A percentile compares a stretch with the other conserved stretches of the same genome.
phyloP scores from a whole-genome alignment of 2,888 invertebrate genomes.

The Plemyria rubiginata region DNA sequence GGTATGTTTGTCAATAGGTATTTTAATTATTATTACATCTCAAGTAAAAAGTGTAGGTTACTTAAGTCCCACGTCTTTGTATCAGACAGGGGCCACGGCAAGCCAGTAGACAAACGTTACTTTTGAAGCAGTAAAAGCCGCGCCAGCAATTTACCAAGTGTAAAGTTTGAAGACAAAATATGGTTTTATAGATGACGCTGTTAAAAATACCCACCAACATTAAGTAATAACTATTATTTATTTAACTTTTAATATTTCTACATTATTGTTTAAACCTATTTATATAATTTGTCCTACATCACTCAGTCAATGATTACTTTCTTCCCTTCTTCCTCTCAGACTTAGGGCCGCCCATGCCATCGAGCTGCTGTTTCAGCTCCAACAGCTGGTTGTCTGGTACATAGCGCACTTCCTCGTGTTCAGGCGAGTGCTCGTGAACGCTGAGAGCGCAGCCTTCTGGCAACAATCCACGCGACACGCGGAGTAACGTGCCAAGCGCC shows the following conservation, averaged over 20 bases:
- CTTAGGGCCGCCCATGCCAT: constrained; percentile 86
- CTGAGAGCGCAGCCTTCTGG: constrained; percentile 92
- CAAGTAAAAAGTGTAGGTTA: no score
- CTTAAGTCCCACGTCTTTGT: no score
- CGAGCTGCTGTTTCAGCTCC: constrained; percentile 90
- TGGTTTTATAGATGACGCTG: no score
- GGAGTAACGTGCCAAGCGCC: constrained; percentile 88
- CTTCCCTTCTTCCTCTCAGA: constrained; percentile 70
- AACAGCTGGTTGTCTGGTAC: constrained; percentile 93
- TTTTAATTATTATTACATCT: no score
- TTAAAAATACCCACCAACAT: no score
- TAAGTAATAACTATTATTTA: not conserved
- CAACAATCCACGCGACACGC: constrained; percentile 88
- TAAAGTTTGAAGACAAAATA: no score
- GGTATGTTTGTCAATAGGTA: no score
- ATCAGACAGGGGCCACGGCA: no score
- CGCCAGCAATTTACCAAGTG: no score
- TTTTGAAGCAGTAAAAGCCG: no score
- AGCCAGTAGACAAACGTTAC: no score
- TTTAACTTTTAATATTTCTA: not conserved
- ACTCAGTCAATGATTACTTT: constrained; percentile 3
- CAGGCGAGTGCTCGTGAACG: constrained; percentile 87
- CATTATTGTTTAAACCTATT: not conserved
- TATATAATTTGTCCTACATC: not conserved
- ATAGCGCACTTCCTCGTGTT: constrained; percentile 89